These are phyloP conservation scores for Lydus trimaculatus DNA, from an alignment of 2,888 invertebrate genomes.

Conservation along the genomic window DNA sequence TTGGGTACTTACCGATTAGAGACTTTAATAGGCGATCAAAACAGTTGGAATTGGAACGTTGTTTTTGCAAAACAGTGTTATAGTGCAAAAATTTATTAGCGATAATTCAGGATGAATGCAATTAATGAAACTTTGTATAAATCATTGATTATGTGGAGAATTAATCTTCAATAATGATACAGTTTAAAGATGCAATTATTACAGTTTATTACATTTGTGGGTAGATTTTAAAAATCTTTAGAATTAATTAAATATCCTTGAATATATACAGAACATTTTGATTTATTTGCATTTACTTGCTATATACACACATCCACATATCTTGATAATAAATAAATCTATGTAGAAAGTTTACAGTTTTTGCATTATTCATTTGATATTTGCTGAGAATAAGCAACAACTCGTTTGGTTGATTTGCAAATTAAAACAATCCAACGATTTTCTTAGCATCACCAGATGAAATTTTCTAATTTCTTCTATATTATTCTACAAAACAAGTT, in stretches of 20 bases:
- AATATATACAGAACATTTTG: background rate
- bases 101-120: background rate
- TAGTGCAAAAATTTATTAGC: background rate
- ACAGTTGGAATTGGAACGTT: too few species aligned
- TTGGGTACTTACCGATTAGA: too few species aligned
- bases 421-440: background rate
- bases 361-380: background rate
- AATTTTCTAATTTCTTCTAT: background rate
- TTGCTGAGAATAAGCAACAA: background rate
- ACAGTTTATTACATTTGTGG: background rate
- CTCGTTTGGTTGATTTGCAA: background rate
- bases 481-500: too few species aligned
- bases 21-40: too few species aligned
- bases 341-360: background rate
- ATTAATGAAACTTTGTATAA: background rate
- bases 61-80: background rate
- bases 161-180: conserved; percentile 1
- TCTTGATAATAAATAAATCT: background rate
- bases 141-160: background rate
- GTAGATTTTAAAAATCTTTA: background rate
- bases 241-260: background rate
- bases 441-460: background rate
- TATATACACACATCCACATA: too few species aligned
- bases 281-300: background rate
- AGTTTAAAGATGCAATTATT: background rate